Base-by-base conservation (phyloP, 2,113 vertebrate genomes). In the Rousettus leschenaultii region DNA sequence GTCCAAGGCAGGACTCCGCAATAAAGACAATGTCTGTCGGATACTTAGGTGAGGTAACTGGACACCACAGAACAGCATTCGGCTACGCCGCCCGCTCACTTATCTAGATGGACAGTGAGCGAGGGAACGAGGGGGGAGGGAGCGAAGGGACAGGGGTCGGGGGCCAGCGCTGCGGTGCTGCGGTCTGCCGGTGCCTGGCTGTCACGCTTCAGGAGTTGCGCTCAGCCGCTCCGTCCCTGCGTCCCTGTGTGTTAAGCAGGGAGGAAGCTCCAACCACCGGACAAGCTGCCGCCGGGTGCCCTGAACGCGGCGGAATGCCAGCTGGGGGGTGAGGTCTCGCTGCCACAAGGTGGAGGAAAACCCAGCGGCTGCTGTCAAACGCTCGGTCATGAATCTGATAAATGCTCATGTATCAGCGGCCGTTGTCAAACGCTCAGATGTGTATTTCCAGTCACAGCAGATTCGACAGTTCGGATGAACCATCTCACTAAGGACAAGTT, bases 21-120 rank as follows among this genome's bases (percentile, higher is more conserved):
- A 40, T 51, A 11, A 40, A 59, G 33, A 57, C 9, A 7, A 10
- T 1, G 3, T 0, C 4, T 1, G 2, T 1, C 3, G 43, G 55
- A 6, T 6, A 2, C 3, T 28, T 3, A n/a, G 70, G 11, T 2
- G 11, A 70, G 18, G 33, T n/a, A 6, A 1, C 28, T 0, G 7
- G 45, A 33, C 28, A 0, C 1, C 12, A 33, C 21, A 5, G 43
- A 35, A 43, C 7, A 35, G 35, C 7, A 1, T 45, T 5, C 7
- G 16, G 30, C 43, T 6, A 0, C 0, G 0, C 4, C 0, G 0
- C 8, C 61, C 33, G 18, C 30, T 5, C 0, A 13, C 2, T 13
- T 1, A 9, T 12, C 12, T 8, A n/a, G n/a, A 48, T 7, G 22
- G 28, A 22, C 5, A 14, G 43, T 0, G 13, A 26, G 12, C 53